Evolutionary conservation across 2,888 invertebrate species (phyloP), one percentile per base, ranked within the genome.

Genomic region (Amphimallon solstitiale): DNA sequence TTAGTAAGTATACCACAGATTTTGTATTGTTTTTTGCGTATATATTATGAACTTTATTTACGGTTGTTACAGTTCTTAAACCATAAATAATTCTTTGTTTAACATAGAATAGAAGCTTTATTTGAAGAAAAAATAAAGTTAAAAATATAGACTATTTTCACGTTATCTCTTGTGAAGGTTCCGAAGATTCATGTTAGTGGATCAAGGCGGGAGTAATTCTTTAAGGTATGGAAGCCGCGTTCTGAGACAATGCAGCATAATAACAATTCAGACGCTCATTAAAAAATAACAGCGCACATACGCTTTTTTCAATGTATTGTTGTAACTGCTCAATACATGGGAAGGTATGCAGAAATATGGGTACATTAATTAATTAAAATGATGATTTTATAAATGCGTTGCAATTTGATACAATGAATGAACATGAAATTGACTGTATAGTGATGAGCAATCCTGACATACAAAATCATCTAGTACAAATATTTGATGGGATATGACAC

Each of bases 171-270:
- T 23, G 23, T 12, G 21, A 37, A 52, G 35, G 17, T 52, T 52
- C 52, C 1, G 38, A 29, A 60, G 17, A 52, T 54, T 29, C 64
- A 64, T 64, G 64, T 64, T 46, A 64, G 64, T 64, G 48, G 64
- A 64, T 64, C 64, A 64, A 64, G 64, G 64, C 48, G 21, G 34
- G 37, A 46, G 29, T 52, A 37, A 52, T 61, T 49, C 38, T 19
- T 34, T 35, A 48, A 54, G 56, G 64, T 29, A 56, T 54, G 46
- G 37, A 62, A 51, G 14, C 49, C 10, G 19, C 40, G 10, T 6
- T 34, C 46, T 46, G 10, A 63, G 19, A 63, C 63, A 63, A 63
- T 63, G 54, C 40, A 19, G 15, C 9, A 62, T 56, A 45, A 46
- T 43, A 64, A 56, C 48, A 64, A 56, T 54, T 40, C 29, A 43